These are phyloP conservation scores for Heliconius aoede DNA, from an alignment of 2,888 invertebrate genomes.

Conservation along the genomic window DNA sequence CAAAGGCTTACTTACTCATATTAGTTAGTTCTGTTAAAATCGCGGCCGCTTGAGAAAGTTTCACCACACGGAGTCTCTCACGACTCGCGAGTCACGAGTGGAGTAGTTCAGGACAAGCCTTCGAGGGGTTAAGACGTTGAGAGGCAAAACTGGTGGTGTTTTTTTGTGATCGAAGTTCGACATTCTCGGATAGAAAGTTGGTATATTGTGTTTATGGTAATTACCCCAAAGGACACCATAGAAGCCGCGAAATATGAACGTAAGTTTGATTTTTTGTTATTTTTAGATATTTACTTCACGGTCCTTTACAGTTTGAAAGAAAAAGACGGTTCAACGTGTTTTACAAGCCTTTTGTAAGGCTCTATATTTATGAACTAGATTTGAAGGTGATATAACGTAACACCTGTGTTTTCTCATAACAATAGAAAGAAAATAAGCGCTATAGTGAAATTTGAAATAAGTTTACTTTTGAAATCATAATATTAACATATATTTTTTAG, in stretches of 20 bases:
- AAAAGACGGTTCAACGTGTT: conserved; percentile 29
- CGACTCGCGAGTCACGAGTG: conserved; percentile 31
- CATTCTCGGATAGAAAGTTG: conserved; percentile 51
- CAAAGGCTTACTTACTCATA: conserved; percentile 29
- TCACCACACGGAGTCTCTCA: conserved; percentile 7
- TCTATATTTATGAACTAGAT: background rate
- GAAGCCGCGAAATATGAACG: conserved; percentile 48
- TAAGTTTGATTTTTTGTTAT: conserved; percentile 40
- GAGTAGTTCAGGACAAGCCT: background rate
- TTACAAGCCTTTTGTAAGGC: conserved; percentile 2
- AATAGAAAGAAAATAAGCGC: background rate
- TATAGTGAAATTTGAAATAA: background rate
- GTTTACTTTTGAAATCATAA: background rate
- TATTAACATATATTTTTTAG: background rate
- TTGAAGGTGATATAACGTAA: background rate
- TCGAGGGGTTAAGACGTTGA: background rate
- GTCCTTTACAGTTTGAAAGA: conserved; percentile 32
- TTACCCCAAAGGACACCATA: conserved; percentile 19
- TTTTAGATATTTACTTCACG: conserved; percentile 30
- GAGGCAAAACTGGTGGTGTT: conserved; percentile 45
- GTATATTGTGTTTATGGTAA: conserved; percentile 49
- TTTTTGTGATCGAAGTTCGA: conserved; percentile 49
- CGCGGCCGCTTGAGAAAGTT: conserved; percentile 49
- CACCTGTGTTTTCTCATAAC: background rate
- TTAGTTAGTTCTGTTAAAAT: conserved; percentile 36